Evolutionary conservation across 2,888 invertebrate genomes (phyloP), one percentile per base, ranked within the genome.

Genomic region (Invenusta paracnida): DNA sequence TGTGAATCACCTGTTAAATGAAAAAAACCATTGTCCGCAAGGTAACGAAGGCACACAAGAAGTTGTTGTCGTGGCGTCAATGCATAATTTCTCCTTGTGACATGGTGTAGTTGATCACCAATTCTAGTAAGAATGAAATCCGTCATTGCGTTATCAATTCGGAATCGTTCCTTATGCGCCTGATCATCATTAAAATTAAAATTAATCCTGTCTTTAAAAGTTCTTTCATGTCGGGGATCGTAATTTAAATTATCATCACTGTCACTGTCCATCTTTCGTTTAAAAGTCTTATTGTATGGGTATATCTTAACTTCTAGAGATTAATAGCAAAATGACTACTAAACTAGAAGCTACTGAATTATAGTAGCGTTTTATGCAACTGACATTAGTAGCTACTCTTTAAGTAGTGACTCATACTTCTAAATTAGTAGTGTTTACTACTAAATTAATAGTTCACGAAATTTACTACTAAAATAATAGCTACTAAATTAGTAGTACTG

Each of bases 1-100:
- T 79, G 81, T 5, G 81, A 25, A 79, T 79, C 81, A 11, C 81
- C 81, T 27, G 81, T 79, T 28, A 79, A 79, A 79, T 79, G 28
- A 79, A 11, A 79, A 79, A 79, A 79, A 11, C 81, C 81, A 28
- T 79, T 79, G 28, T 28, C 28, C 28, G 81, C 25, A 11, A 79
- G 28, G 17, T 27, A 79, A 79, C 81, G 81, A 79, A 79, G 81
- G 28, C 81, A 79, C 81, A 79, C 27, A 28, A 79, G 81, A 2
- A 79, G 28, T 79, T 79, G 81, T 79, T 79, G 81, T 28, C 81
- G 25, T 79, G 81, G 28, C 11, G 25, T 5, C 25, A 79, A n/a
- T 5, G 81, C 2, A 79, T 27, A 79, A 28, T 79, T 79, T 79
- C 81, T 25, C 28, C 28, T n/a, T 11, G 81, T 79, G 27, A 28